Percentiles rank a stretch among this genome's conserved stretches.
Conservation (phyloP, 2,113 vertebrate species). For the Prolemur simus region DNA sequence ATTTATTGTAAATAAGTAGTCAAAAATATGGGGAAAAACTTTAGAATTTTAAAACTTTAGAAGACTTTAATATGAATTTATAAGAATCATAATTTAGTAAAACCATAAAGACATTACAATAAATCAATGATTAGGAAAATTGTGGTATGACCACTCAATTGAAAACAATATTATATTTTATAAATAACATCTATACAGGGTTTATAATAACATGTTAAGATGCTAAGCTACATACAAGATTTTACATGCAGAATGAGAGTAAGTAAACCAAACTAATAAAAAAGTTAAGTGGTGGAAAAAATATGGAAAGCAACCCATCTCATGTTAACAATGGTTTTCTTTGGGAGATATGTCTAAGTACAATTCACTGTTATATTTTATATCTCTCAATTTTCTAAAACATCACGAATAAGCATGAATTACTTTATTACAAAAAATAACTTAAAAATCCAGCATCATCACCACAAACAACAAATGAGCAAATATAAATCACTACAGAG, state of each 20-base stretch:
- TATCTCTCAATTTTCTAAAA: not conserved
- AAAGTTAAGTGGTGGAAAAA: not conserved
- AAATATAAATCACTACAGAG: not conserved
- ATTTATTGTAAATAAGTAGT: not conserved
- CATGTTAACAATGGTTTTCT: not conserved
- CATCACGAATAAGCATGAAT: not conserved
- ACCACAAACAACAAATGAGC: not conserved
- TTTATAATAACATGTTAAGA: not conserved
- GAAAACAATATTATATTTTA: constrained; percentile 13
- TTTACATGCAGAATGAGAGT: not conserved
- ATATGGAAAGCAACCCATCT: not conserved
- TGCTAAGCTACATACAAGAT: not conserved
- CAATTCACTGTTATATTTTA: not conserved
- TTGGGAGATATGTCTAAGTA: not conserved
- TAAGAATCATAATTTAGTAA: not conserved
- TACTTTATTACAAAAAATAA: not conserved
- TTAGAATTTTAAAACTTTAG: not conserved
- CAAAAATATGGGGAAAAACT: not conserved
- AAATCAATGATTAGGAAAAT: not conserved
- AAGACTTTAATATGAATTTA: not conserved
- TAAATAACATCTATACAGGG: not conserved
- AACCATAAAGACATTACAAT: not conserved
- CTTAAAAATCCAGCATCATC: not conserved
- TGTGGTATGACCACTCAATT: not conserved
- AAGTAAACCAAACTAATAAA: not conserved